Evolutionary conservation across 2,888 invertebrate species (phyloP), one percentile per base, ranked within the genome.

Genomic region (Plagodis dolabraria): DNA sequence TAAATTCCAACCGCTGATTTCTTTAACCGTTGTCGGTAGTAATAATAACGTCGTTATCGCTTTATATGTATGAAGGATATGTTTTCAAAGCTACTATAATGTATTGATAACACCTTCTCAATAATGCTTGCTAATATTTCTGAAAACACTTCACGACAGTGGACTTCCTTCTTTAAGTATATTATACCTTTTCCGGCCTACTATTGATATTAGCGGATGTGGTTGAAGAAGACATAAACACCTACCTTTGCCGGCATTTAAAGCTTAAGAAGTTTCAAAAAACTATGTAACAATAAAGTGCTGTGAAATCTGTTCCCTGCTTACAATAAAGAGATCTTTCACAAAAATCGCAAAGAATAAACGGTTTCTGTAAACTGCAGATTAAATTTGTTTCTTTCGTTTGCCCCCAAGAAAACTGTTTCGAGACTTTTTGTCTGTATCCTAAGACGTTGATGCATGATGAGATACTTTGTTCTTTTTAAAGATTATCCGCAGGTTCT

Each of bases 351-450:
- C 12, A 43, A 7, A 57, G 59, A 42, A 57, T 75, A 74, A 75
- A 70, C 68, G 58, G 64, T 69, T 70, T 66, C 68, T 67, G 64
- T 65, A 77, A 79, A 77, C 75, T 72, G 72, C 68, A 79, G 83
- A 83, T 85, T 81, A 82, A 60, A 66, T 61, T 67, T 60, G 68
- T 71, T 70, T 68, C 33, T 38, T 68, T 57, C 62, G 60, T 52
- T 68, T 67, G 67, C 64, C 75, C 63, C 69, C 64, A 74, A 79
- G 80, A 81, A 79, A 72, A 72, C n/a, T 5, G 73, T 76, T 71
- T 73, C 64, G 47, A 52, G 53, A 60, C 71, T 75, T 82, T 79
- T 75, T 74, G 66, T 59, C 34, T 47, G 38, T 36, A 47, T 48
- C 38, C 47, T 51, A 44, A 59, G 57, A 62, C 54, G 40, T 58